phyloP scores from a whole-genome alignment of 2,797 vertebrate genomes.

The Mastacembelus armatus region DNA sequence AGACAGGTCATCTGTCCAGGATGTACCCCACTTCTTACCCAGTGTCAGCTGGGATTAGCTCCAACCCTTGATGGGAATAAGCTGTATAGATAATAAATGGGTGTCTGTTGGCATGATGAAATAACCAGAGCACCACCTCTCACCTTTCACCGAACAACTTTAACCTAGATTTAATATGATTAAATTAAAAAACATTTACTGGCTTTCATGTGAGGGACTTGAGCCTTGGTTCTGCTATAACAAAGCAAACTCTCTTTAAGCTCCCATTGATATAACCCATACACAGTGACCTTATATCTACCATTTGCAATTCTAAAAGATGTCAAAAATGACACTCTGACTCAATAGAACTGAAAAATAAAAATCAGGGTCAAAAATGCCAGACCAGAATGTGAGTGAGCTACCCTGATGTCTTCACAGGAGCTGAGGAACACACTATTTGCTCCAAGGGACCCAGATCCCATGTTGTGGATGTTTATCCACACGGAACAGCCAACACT shows the following conservation, averaged over 20 bases:
- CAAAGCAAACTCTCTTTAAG: not conserved
- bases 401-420: conserved; percentile 37
- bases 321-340: conserved; percentile 29
- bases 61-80: no score
- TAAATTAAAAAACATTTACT: no score
- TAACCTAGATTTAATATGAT: no score
- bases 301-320: conserved; percentile 39
- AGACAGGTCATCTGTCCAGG: no score
- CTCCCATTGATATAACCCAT: not conserved
- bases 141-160: no score
- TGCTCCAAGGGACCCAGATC: conserved; percentile 26
- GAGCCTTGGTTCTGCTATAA: no score
- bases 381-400: conserved; percentile 5
- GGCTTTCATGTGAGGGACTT: no score
- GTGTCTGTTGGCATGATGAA: no score
- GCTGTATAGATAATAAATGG: no score
- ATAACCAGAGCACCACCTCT: no score
- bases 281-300: conserved; percentile 1
- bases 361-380: conserved; percentile 32
- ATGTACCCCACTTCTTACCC: no score
- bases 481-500: conserved; percentile 40
- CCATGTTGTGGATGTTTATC: conserved; percentile 37
- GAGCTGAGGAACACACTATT: conserved; percentile 33
- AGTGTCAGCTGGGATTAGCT: no score
- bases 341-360: conserved; percentile 15